Percentiles rank a stretch among this genome's conserved stretches.
Conservation (phyloP, 2,888 invertebrate genomes). For the Chalcosyrphus nemorum region DNA sequence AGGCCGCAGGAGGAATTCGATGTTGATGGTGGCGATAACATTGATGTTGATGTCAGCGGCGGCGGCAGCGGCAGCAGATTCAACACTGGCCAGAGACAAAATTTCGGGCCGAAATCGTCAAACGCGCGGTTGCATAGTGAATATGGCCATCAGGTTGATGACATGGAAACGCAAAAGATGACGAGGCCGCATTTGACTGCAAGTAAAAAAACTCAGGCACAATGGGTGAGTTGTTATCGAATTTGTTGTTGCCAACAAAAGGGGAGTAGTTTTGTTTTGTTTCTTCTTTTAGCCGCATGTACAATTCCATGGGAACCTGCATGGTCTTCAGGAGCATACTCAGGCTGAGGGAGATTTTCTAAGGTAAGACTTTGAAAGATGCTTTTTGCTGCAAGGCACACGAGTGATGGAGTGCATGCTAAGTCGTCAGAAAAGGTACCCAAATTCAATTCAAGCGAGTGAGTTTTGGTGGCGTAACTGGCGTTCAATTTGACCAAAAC, state of each 20-base stretch:
- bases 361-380: constrained; percentile 2
- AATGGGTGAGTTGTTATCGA: constrained; percentile 30
- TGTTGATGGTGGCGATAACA: constrained; percentile 19
- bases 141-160: not conserved
- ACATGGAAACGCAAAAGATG: not conserved
- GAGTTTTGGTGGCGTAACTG: too few relatives aligned
- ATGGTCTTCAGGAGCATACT: too few relatives aligned
- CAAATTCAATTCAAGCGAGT: too few relatives aligned
- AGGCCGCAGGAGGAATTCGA: constrained; percentile 28
- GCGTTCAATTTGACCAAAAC: too few relatives aligned
- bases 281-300: constrained; percentile 5
- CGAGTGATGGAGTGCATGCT: too few relatives aligned
- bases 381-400: too few relatives aligned
- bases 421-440: too few relatives aligned
- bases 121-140: not conserved
- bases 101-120: too few relatives aligned
- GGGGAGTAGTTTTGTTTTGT: not conserved
- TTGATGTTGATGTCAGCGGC: constrained; percentile 22
- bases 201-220: not conserved
- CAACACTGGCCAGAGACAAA: not conserved
- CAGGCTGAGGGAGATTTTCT: not conserved
- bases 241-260: not conserved
- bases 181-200: not conserved
- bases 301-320: not conserved
- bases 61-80: not conserved